Percentiles rank a stretch among this genome's conserved stretches.
phyloP scores from a whole-genome alignment of 2,797 vertebrate species.

The Cichlasoma orientale region DNA sequence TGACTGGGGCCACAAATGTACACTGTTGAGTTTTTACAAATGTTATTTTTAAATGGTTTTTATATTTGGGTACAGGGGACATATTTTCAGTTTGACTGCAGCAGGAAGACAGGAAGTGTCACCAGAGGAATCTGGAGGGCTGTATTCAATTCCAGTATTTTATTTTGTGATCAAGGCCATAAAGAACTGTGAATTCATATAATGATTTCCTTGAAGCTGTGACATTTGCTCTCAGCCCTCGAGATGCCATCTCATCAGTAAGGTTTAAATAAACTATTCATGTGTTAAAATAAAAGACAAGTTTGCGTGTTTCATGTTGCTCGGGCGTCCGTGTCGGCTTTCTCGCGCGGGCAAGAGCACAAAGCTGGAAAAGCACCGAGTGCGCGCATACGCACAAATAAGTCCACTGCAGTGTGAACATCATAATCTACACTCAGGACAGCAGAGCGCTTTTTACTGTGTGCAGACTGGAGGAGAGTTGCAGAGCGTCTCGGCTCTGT shows the following conservation, averaged over 20 bases:
- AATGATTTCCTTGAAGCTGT: not conserved
- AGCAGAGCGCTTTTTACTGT: not conserved
- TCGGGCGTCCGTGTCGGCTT: not conserved
- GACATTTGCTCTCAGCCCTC: not conserved
- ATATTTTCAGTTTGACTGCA: not conserved
- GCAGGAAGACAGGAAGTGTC: not conserved
- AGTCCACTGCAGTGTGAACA: conserved; percentile 5
- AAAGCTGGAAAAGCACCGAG: not conserved
- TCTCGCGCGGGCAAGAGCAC: not conserved
- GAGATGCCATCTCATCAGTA: not conserved
- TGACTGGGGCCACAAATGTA: not conserved
- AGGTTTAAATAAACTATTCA: not conserved
- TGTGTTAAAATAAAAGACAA: not conserved
- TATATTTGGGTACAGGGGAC: not conserved
- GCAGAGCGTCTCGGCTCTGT: not conserved
- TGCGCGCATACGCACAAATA: not conserved
- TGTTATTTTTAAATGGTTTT: not conserved
- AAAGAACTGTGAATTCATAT: not conserved
- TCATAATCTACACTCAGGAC: not conserved
- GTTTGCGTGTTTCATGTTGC: not conserved
- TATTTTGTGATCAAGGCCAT: not conserved
- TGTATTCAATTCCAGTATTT: not conserved
- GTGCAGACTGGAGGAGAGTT: not conserved
- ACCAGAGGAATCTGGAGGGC: not conserved
- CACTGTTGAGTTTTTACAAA: not conserved